Evolutionary conservation across 2,797 vertebrate species (phyloP), one percentile per base, ranked within the genome.

Genomic region (Gallinago nigripennis): DNA sequence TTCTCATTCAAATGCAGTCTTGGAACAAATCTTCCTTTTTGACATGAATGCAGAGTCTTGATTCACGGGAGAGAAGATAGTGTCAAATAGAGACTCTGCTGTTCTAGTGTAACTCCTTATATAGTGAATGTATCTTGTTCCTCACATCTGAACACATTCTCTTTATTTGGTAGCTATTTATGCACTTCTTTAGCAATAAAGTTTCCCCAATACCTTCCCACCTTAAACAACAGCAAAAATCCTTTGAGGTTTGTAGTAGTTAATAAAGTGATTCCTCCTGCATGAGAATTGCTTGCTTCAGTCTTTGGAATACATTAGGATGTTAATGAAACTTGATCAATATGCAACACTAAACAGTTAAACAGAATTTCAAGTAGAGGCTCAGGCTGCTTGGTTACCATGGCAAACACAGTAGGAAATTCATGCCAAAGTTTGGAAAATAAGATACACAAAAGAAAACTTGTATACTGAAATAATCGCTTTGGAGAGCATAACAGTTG

Each of bases 371-470:
- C 88, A 94, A 95, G 90, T 43, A 64, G 90, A 77, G 68, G 41
- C 83, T 95, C 88, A 46, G 90, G 60, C 93, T 93, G 93, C 88
- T 89, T 85, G 60, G 95, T 97, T 95, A 77, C 94, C 86, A 92
- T 95, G 94, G 92, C 92, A 95, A 93, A 92, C 92, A 95, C 93
- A 95, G 94, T 77, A 82, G 95, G 95, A 91, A 87, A 85, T 87
- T 64, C 60, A 43, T 73, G 90, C 90, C 93, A 80, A 92, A 95
- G 92, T 97, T 94, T 90, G 60, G 92, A 94, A 95, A 94, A 82
- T 77, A 92, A 89, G 86, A 82, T 45, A 75, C 77, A 11, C 81
- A 87, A 77, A 90, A 94, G 77, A 94, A 95, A 95, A 92, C 94
- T 96, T 88, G 35, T 72, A 72, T 79, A 91, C 76, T 23, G 46